Evolutionary conservation across 2,113 vertebrate genomes (phyloP), one percentile per base, ranked within the genome.

Genomic region (Abramis brama): DNA sequence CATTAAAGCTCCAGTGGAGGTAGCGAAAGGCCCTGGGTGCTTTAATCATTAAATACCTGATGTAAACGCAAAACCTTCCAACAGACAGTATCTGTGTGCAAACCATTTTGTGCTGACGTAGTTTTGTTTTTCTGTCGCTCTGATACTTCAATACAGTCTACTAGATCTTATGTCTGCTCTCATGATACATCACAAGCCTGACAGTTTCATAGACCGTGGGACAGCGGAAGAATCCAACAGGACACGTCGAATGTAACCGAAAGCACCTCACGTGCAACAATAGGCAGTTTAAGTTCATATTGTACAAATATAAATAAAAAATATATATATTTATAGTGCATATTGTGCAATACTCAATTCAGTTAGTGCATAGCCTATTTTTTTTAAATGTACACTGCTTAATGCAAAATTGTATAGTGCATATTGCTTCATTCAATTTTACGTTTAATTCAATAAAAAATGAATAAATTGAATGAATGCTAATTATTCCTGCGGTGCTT

Each of bases 1-100:
- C 76, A 85, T 73, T 84, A 78, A 85, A 85, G n/a, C 59, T 45
- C 82, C 60, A 43, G 88, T 74, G 73, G 60, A 79, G 55, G 50
- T 79, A 39, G 36, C 36, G 11, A 17, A 55, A 27, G 27, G 50
- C 27, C 15, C 17, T 11, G 17, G 21, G 1, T 43, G 23, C 4
- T 82, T 74, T 82, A 39, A 85, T 82, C 86, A 79, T 47, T 57
- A 82, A 60, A 82, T 57, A 73, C 5, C 50, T 36, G 30, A 62
- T 50, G 43, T 36, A n/a, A n/a, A 84, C 52, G 19, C 6, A 45
- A 66, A 5, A 45, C n/a, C 4, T 55, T 55, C 45, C 15, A 50
- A n/a, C 25, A 70, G 62, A 55, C 62, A 23, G 10, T 13, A 79
- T 79, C 60, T 52, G 45, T 55, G 45, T 36, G 27, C 64, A 71